Base-by-base conservation (phyloP, 2,113 vertebrate genomes). In the Neogobius melanostomus region DNA sequence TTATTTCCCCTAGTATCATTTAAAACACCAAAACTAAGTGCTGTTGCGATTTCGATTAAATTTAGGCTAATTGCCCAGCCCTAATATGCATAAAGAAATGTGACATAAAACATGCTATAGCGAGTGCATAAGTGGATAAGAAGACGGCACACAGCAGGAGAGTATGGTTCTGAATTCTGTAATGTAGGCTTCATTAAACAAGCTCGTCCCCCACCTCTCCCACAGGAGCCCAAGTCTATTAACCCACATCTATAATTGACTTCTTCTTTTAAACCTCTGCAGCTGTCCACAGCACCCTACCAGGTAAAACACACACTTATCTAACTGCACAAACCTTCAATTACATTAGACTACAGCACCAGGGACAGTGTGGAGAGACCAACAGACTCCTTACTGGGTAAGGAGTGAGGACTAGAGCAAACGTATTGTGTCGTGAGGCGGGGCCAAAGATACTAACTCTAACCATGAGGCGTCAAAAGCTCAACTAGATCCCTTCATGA, bases 191-290 rank as follows among this genome's bases (percentile, higher is more conserved):
- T 90, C 90, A 91, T 91, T 89, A 90, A 71, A 85, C 69, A 71
- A 86, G 72, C 77, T 84, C 79, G 80, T 90, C 86, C 86, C 81
- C 85, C 80, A 87, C 86, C 72, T 85, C 73, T 83, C 82, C 90
- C 90, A 69, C 64, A 71, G 81, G 83, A 84, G 83, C 65, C 53
- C 64, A 82, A 85, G 82, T 82, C 89, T 88, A 92, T 92, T 92
- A 92, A 85, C 91, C 91, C 86, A 92, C 82, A 91, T 92, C 86
- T 91, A 91, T 92, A 92, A 92, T 92, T 90, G 91, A 89, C 83
- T 87, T 88, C 87, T 89, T 83, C 91, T 88, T 88, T 89, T 91
- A 90, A 90, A 90, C 87, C 81, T 84, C 74, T 72, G 49, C 56
- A 28, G 71, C 81, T 84, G 78, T 81, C 62, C 69, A 71, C 44